A percentile compares a stretch with the other conserved stretches of the same genome.
Conservation (phyloP, 2,797 vertebrate genomes). For the Clarias fuscus region DNA sequence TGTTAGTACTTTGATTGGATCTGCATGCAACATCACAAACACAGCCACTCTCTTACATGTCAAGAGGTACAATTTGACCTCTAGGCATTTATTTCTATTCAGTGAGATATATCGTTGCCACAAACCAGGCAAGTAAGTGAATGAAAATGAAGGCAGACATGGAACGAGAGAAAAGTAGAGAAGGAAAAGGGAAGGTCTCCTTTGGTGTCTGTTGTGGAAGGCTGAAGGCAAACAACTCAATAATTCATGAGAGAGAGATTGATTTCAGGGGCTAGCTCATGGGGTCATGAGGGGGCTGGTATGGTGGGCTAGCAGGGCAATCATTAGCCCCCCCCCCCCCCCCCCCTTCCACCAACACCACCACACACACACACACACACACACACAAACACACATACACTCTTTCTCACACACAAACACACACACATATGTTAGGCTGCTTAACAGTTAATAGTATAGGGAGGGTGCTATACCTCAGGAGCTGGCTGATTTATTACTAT, state of each 20-base stretch:
- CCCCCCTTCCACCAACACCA: no score
- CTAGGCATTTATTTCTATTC: conserved; percentile 21
- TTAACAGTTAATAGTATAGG: conserved; percentile 47
- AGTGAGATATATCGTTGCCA: conserved; percentile 23
- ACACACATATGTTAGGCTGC: conserved; percentile 38
- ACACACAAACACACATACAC: conserved; percentile 37
- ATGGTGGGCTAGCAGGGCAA: conserved; percentile 51
- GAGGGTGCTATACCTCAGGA: conserved; percentile 39
- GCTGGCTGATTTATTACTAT: conserved; percentile 54
- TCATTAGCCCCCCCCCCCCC: conserved; percentile 53
- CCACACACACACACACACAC: conserved; percentile 35
- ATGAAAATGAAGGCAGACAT: conserved; percentile 22
- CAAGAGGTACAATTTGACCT: conserved; percentile 37
- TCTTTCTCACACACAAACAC: conserved; percentile 30
- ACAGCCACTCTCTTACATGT: not conserved
- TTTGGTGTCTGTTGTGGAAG: conserved; percentile 78
- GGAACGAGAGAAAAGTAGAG: conserved; percentile 47
- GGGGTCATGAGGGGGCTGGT: conserved; percentile 52
- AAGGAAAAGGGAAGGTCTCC: conserved; percentile 63
- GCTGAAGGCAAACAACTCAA: conserved; percentile 87
- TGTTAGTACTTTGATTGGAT: not conserved
- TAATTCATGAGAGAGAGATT: conserved; percentile 84
- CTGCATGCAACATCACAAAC: not conserved
- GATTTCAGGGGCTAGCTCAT: conserved; percentile 57
- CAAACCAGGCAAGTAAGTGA: conserved; percentile 35